Percentiles rank a stretch among this genome's conserved stretches.
Conservation (phyloP, 2,888 invertebrate genomes). For the Erynnis tages region DNA sequence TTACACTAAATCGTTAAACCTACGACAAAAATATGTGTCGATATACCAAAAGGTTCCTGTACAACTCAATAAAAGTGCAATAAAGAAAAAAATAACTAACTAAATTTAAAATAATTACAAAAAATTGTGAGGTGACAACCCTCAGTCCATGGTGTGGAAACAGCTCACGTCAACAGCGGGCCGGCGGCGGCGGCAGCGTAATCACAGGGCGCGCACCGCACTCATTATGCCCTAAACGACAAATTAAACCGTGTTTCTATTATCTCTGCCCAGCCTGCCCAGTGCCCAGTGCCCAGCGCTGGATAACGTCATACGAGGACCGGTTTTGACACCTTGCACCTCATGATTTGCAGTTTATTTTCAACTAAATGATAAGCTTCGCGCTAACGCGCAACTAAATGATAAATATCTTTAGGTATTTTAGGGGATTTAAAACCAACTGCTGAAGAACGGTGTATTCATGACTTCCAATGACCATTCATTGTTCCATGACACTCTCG, state of each 20-base stretch:
- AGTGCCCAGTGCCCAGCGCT: too few relatives aligned
- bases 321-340: constrained; percentile 48
- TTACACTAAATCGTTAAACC: too few relatives aligned
- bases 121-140: neutral
- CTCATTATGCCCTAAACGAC: constrained; percentile 81
- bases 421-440: too few relatives aligned
- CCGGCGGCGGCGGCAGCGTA: constrained; percentile 77
- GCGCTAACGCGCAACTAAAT: neutral
- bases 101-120: neutral
- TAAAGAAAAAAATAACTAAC: neutral
- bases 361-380: constrained; percentile 28
- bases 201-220: constrained; percentile 78
- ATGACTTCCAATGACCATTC: too few relatives aligned
- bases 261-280: constrained; percentile 62
- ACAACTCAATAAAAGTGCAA: too few relatives aligned
- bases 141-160: constrained; percentile 53
- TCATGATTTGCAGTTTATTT: constrained; percentile 9
- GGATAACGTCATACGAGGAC: constrained; percentile 56
- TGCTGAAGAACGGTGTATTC: too few relatives aligned
- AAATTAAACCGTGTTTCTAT: constrained; percentile 81
- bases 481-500: too few relatives aligned
- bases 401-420: too few relatives aligned
- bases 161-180: constrained; percentile 79
- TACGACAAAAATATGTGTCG: too few relatives aligned
- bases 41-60: too few relatives aligned